Evolutionary conservation across 2,113 vertebrate species (phyloP).

Genomic region (Gallinago undulata): DNA sequence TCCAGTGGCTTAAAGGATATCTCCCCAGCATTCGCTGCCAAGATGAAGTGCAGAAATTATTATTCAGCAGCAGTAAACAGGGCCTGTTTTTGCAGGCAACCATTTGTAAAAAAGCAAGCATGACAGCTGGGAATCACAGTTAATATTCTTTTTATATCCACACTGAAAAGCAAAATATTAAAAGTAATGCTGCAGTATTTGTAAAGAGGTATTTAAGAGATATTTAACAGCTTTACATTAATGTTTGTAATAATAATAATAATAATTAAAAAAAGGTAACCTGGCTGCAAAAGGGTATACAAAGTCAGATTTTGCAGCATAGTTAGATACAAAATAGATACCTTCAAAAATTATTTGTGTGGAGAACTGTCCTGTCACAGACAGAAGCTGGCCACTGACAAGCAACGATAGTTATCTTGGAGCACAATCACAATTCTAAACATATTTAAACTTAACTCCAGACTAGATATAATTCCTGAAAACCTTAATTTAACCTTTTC

Average conservation of each 20-base stretch:
- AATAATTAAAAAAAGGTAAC: not conserved
- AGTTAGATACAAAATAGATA: not conserved
- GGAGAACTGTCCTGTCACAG: not conserved
- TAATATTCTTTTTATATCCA: not conserved
- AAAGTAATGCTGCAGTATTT: not conserved
- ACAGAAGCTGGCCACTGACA: not conserved
- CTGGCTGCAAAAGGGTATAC: not conserved
- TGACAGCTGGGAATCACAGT: not conserved
- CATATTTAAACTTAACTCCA: not conserved
- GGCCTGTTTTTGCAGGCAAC: constrained; percentile 25
- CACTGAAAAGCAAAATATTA: not conserved
- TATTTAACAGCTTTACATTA: not conserved
- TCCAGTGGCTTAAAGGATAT: constrained; percentile 38
- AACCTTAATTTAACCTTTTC: not conserved
- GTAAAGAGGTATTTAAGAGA: not conserved
- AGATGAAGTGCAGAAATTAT: constrained; percentile 37
- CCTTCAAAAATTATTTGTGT: not conserved
- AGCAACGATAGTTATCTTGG: not conserved
- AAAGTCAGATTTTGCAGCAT: not conserved
- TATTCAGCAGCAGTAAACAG: constrained; percentile 36
- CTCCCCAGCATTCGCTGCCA: constrained; percentile 29
- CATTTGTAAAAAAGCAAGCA: not conserved
- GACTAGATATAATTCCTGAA: not conserved
- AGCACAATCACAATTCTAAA: not conserved
- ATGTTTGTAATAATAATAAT: not conserved